Evolutionary conservation across 1,140 invertebrate genomes (phyloP), one percentile per base, ranked within the genome.

Genomic region (Neelides sp.): DNA sequence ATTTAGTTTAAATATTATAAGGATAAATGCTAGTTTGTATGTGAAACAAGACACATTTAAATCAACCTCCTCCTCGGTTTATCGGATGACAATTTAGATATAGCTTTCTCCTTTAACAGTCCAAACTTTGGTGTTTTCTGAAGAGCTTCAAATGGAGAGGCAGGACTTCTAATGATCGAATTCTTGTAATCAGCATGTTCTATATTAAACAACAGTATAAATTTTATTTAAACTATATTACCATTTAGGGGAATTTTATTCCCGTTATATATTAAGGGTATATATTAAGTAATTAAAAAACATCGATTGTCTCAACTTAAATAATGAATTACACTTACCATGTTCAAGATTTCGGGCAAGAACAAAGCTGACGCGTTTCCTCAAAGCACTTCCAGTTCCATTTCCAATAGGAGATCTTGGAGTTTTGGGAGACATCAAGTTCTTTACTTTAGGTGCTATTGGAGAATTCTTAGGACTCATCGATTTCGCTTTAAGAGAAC

Each of bases 61-160:
- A 20, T 40, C 24, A 23, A 10, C 17, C 24, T 40, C 37, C 37
- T 20, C 13, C 5, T 5, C 23, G 20, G 34, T 30, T 27, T 13
- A 4, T 24, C 19, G 2, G 40, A 2, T 17, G 50, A 26, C 4
- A 35, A 15, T 39, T 34, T 36, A 52, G 71, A 73, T 0, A 75
- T 71, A n/a, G n/a, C n/a, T n/a, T n/a, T n/a, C n/a, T n/a, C n/a
- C 63, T 86, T 86, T 1, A 86, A 62, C 23, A 82, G 75, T 13
- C 82, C 77, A 54, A 76, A 77, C 0, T 62, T 61, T 0, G 83
- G 83, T n/a, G n/a, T n/a, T 61, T 75, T 75, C 32, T 75, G 77
- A 47, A 68, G 72, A 3, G 78, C 75, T 63, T 85, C 82, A 49
- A 72, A 84, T 0, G 82, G 82, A 55, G 83, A 75, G n/a, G 69